Evolutionary conservation across 1,140 invertebrate genomes (phyloP), one percentile per base, ranked within the genome.

Genomic region (Metopolophium dirhodum): DNA sequence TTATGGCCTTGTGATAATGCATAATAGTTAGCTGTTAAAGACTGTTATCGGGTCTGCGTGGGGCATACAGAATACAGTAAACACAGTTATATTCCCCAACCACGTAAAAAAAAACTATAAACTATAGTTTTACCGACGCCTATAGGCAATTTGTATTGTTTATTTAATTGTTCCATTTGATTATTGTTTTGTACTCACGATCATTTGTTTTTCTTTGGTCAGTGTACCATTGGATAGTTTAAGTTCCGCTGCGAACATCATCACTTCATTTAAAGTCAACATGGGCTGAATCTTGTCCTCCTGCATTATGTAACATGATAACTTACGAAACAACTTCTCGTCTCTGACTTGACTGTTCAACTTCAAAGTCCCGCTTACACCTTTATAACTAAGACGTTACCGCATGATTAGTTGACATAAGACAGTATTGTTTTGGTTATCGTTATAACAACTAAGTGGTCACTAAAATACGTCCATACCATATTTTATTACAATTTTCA

Each of bases 251-350:
- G 96, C 96, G 92, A 96, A 96, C 94, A 95, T 96, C 96, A 97
- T 96, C 30, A 96, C 95, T 94, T 97, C 96, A 23, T 95, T 95
- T 7, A 96, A 96, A 18, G 96, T 96, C 54, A 97, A 95, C 94
- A 96, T 95, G 1, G 96, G 96, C 45, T 96, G 95, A 8, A 97
- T 95, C 91, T 96, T 95, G 94, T 97, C 96, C 83, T 96, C 95
- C 94, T 97, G 96, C 95, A 96, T 96, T 94, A 97, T 97, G 95
- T 97, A 97, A 94, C 96, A 96, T 0, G 96, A 96, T 94, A 96
- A 96, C 94, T 96, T 96, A 30, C 96, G 95, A 95, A 96, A 97
- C 37, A 95, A 95, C 14, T 96, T 94, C 93, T 96, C 94, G 94
- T 96, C 95, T 30, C 96, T 94, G 20, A 95, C 95, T 82, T 95